Conservation (phyloP, 2,888 invertebrate species). For the Sepiola atlantica region DNA sequence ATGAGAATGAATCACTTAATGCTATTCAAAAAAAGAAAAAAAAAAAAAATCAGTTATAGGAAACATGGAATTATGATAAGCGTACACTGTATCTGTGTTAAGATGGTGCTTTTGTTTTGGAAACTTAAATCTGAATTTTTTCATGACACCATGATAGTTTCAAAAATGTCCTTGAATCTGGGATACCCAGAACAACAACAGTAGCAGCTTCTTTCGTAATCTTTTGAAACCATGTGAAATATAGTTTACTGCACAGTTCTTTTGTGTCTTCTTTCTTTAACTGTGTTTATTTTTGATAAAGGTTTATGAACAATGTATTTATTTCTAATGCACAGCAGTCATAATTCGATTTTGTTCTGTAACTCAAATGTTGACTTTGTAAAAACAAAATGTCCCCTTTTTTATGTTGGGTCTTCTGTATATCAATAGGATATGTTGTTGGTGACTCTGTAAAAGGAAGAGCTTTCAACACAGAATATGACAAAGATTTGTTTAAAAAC, state of each 20-base stretch:
- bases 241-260: slow-evolving; percentile 5
- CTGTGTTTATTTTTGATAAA: neutral
- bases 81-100: neutral
- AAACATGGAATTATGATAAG: slow-evolving; percentile 13
- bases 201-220: neutral
- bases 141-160: slow-evolving; percentile 12
- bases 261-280: neutral
- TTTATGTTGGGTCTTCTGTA: neutral
- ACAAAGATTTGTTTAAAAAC: neutral
- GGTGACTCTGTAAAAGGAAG: neutral
- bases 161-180: slow-evolving; percentile 16
- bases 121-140: neutral
- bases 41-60: neutral
- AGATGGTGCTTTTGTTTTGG: neutral
- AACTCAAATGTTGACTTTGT: slow-evolving; percentile 32
- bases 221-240: neutral
- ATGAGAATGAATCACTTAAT: slow-evolving; percentile 32
- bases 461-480: slow-evolving; percentile 32
- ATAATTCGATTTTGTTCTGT: neutral
- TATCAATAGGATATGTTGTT: slow-evolving; percentile 15
- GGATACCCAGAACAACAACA: neutral
- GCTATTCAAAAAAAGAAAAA: neutral
- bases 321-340: slow-evolving; percentile 32
- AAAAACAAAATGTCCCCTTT: neutral
- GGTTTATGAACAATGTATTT: neutral